Conservation (phyloP, 2,797 vertebrate genomes). For the Cynodonichthys magdalenae region DNA sequence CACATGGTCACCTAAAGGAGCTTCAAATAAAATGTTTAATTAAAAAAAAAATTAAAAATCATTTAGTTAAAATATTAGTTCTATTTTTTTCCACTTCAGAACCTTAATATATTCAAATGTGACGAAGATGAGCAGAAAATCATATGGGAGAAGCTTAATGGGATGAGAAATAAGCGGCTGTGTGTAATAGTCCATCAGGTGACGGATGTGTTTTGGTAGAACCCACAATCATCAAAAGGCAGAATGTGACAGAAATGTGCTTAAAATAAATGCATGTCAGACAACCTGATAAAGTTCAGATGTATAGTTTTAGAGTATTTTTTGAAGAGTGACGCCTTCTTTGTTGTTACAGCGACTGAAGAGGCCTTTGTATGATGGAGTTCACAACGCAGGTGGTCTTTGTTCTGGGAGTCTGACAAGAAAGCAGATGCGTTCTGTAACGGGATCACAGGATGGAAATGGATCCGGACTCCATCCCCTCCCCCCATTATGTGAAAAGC, state of each 20-base stretch:
- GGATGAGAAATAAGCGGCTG: too few relatives aligned
- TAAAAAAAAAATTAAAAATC: too few relatives aligned
- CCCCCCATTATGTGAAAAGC: too few relatives aligned
- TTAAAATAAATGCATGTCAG: not conserved
- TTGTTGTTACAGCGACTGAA: slow-evolving; percentile 60
- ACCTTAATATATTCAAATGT: not conserved
- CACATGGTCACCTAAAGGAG: too few relatives aligned
- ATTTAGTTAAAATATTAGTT: too few relatives aligned
- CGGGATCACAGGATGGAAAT: slow-evolving; percentile 70
- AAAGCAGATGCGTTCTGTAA: slow-evolving; percentile 71
- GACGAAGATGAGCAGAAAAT: not conserved
- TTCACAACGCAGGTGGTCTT: slow-evolving; percentile 66
- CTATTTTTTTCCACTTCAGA: too few relatives aligned
- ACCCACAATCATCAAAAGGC: slow-evolving; percentile 11
- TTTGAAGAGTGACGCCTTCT: slow-evolving; percentile 1
- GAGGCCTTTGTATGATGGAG: slow-evolving; percentile 45
- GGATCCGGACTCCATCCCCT: slow-evolving; percentile 48
- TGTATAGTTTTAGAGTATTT: not conserved
- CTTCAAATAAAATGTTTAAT: too few relatives aligned
- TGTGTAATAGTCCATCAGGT: slow-evolving; percentile 11
- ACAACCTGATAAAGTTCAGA: not conserved
- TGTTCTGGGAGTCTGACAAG: slow-evolving; percentile 48
- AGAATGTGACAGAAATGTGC: slow-evolving; percentile 14
- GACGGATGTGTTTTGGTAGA: slow-evolving; percentile 3
- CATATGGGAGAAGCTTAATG: too few relatives aligned